These are phyloP conservation scores for Porphyrio hochstetteri DNA, from an alignment of 2,113 vertebrate species.

Conservation along the genomic window DNA sequence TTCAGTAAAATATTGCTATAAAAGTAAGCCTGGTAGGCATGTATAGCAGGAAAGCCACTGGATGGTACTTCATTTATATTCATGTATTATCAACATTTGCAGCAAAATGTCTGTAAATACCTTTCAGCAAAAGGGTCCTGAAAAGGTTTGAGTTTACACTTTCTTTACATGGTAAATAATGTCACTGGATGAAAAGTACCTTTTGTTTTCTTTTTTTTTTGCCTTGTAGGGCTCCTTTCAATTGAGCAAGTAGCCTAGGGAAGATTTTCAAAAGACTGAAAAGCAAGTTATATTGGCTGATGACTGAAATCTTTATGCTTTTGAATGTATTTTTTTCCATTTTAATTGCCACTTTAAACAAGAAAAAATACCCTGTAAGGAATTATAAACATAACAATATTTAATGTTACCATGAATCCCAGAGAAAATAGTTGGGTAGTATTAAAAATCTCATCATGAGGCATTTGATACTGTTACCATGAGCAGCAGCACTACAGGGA, in stretches of 20 bases:
- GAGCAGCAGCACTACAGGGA: conserved; percentile 19
- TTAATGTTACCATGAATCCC: background rate
- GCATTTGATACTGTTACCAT: background rate
- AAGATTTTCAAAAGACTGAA: background rate
- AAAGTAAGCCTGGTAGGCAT: background rate
- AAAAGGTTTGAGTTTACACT: background rate
- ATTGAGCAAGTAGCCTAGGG: background rate
- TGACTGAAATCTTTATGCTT: background rate
- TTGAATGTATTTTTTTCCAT: background rate
- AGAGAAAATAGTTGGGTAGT: background rate
- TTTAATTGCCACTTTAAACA: background rate
- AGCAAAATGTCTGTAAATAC: background rate
- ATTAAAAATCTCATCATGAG: background rate
- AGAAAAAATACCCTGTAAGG: background rate
- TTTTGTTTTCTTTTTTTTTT: background rate
- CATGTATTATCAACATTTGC: background rate
- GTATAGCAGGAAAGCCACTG: background rate
- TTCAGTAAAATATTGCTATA: background rate
- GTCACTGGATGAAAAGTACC: background rate
- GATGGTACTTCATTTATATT: background rate
- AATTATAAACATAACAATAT: background rate
- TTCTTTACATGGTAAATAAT: background rate
- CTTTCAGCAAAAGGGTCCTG: background rate
- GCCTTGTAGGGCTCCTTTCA: background rate
- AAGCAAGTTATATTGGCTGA: background rate